Conservation (phyloP, 1,140 invertebrate genomes). For the Drosophila ercepeae region DNA sequence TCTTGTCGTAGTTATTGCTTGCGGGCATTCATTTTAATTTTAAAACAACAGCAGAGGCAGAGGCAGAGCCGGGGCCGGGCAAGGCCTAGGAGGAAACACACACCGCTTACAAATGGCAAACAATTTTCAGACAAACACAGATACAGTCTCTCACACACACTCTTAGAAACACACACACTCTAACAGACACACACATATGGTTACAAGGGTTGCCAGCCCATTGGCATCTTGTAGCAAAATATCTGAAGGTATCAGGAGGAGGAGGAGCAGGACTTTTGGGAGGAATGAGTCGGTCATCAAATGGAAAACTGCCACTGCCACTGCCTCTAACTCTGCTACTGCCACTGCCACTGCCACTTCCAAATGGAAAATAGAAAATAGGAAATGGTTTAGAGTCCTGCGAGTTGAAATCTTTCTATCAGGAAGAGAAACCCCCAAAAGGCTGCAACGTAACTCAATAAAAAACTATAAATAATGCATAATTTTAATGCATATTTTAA, state of each 20-base stretch:
- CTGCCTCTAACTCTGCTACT: too few relatives aligned
- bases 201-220: conserved; percentile 63
- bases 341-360: too few relatives aligned
- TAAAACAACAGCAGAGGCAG: conserved; percentile 71
- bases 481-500: background rate
- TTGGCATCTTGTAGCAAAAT: conserved; percentile 38
- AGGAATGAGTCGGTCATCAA: conserved; percentile 43
- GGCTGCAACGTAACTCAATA: too few relatives aligned
- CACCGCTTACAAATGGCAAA: conserved; percentile 80
- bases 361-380: conserved; percentile 14
- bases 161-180: background rate
- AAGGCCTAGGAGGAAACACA: conserved; percentile 68
- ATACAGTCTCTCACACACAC: conserved; percentile 9
- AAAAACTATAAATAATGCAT: too few relatives aligned
- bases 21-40: conserved; percentile 83
- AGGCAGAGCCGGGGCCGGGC: conserved; percentile 26
- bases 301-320: conserved; percentile 20
- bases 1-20: conserved; percentile 81
- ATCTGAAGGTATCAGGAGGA: too few relatives aligned
- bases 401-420: background rate
- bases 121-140: conserved; percentile 60
- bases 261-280: too few relatives aligned
- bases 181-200: conserved; percentile 31
- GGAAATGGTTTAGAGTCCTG: background rate
- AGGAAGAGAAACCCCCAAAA: background rate